These are phyloP conservation scores for Antedon bifida DNA, from an alignment of 35 echinoderm and acorn worm species.

Conservation along the genomic window DNA sequence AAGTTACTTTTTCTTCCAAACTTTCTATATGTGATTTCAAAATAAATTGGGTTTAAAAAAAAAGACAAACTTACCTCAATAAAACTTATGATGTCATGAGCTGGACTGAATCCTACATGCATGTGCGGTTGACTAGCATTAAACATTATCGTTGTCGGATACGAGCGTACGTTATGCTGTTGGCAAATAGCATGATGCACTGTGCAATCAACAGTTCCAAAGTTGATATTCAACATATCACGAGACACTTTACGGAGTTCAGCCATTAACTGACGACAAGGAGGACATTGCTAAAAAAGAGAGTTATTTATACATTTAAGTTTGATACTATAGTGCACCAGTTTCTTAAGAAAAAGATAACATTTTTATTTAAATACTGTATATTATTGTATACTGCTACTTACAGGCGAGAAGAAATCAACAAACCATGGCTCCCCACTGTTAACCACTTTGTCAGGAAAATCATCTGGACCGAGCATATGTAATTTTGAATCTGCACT, in stretches of 20 bases:
- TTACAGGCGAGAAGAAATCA: constrained; percentile 97
- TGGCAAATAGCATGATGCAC: constrained; percentile 52
- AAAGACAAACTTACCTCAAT: constrained; percentile 92
- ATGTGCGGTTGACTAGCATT: constrained; percentile 68
- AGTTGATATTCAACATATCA: constrained; percentile 36
- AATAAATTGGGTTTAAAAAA: no score
- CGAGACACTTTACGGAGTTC: constrained; percentile 53
- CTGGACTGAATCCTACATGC: constrained; percentile 42
- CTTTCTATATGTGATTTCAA: no score
- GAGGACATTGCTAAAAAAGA: constrained; percentile 50
- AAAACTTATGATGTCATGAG: constrained; percentile 45
- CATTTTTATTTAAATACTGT: no score
- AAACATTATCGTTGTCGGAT: constrained; percentile 77
- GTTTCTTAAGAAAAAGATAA: no score
- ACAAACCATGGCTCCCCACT: constrained; percentile 72
- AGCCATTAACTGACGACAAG: constrained; percentile 71
- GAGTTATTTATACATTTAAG: no score
- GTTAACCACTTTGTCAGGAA: constrained; percentile 60
- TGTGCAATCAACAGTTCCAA: constrained; percentile 94
- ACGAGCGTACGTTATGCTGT: constrained; percentile 67
- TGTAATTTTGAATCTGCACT: constrained; percentile 36
- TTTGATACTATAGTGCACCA: no score
- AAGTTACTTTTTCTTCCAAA: no score
- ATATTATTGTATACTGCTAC: background rate
- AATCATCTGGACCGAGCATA: constrained; percentile 59